These are phyloP conservation scores for Hesperophylax magnus DNA, from an alignment of 1,140 invertebrate genomes.

Conservation along the genomic window DNA sequence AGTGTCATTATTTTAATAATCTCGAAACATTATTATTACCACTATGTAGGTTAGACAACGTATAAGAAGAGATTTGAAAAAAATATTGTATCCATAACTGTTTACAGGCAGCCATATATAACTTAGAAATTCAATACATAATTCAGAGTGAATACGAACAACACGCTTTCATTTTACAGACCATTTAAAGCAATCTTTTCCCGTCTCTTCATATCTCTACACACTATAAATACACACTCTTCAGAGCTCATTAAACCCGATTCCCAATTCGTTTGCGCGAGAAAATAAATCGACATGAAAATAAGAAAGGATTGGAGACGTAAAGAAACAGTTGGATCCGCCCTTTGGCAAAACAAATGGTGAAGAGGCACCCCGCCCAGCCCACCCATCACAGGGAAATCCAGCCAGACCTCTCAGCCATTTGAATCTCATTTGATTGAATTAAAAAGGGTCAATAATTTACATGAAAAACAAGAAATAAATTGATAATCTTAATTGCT, in stretches of 20 bases:
- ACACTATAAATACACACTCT: neutral
- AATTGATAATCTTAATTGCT: too few species aligned
- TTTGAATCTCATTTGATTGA: neutral
- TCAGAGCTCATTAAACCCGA: constrained; percentile 9
- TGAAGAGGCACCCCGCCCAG: neutral
- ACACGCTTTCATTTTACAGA: neutral
- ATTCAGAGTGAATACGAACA: neutral
- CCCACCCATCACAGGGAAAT: neutral
- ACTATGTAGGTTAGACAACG: too few species aligned
- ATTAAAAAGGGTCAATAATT: too few species aligned
- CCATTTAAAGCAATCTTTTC: neutral
- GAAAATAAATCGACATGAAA: constrained; percentile 9
- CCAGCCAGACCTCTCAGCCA: neutral
- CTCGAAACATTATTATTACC: too few species aligned
- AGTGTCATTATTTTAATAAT: too few species aligned
- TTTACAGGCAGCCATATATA: too few species aligned
- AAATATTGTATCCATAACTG: too few species aligned
- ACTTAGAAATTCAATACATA: too few species aligned
- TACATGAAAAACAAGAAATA: too few species aligned
- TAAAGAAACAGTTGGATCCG: neutral
- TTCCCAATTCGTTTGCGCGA: neutral
- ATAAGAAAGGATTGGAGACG: constrained; percentile 3
- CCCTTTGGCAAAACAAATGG: constrained; percentile 7
- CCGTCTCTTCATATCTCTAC: neutral
- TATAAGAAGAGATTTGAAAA: too few species aligned